phyloP scores from a whole-genome alignment of 2,888 invertebrate genomes.

The Hipparchia semele region DNA sequence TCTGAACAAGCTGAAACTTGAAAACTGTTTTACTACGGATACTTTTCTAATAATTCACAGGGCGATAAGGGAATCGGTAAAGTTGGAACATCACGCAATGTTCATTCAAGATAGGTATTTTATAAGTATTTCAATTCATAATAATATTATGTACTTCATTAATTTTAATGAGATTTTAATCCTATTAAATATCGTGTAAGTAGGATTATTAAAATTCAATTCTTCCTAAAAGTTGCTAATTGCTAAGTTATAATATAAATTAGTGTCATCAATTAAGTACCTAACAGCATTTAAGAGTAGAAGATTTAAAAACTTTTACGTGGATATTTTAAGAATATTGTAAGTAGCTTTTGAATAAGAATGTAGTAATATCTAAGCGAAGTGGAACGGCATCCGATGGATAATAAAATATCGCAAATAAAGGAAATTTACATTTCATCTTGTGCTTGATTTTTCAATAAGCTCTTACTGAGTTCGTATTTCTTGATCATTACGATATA shows the following conservation, averaged over 20 bases:
- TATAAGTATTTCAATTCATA: not conserved
- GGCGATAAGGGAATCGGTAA: conserved; percentile 34
- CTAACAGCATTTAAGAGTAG: too few species aligned
- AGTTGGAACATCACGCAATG: conserved; percentile 22
- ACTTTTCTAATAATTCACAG: conserved; percentile 39
- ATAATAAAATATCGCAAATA: not conserved
- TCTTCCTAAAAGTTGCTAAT: too few species aligned
- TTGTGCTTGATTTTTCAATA: not conserved
- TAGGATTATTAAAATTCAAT: too few species aligned
- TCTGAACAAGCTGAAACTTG: conserved; percentile 38
- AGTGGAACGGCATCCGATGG: not conserved
- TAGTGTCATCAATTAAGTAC: too few species aligned
- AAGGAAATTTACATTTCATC: not conserved
- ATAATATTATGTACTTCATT: too few species aligned
- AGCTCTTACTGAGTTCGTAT: not conserved
- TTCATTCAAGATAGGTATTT: conserved; percentile 3
- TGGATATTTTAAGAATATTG: too few species aligned
- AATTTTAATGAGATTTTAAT: too few species aligned
- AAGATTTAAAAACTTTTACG: too few species aligned
- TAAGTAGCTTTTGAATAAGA: not conserved
- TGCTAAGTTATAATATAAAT: too few species aligned
- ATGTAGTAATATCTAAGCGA: not conserved
- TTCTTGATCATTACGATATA: conserved; percentile 16
- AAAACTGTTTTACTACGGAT: conserved; percentile 39
- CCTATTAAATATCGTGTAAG: too few species aligned